These are phyloP conservation scores for Bombus pascuorum DNA, from an alignment of 1,140 invertebrate species.

Conservation along the genomic window DNA sequence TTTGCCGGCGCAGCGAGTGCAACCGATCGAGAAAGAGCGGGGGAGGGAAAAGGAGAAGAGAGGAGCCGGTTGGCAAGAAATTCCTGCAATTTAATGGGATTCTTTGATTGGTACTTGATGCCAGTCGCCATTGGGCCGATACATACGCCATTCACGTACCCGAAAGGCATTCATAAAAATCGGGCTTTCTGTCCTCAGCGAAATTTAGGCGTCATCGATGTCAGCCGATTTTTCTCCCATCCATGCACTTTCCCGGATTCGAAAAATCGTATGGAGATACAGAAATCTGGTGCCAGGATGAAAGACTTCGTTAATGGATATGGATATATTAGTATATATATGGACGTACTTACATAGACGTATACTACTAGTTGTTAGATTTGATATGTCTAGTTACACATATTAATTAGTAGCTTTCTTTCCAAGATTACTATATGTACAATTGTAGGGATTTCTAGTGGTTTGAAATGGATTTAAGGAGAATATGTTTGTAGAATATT, in stretches of 20 bases:
- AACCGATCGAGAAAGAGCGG: conserved; percentile 43
- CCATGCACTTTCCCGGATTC: neutral
- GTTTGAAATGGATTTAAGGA: no score
- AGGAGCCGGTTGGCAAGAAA: conserved; percentile 77
- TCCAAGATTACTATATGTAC: no score
- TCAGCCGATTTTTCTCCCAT: neutral
- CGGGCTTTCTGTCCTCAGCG: conserved; percentile 68
- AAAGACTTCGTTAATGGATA: neutral
- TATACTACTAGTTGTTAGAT: no score
- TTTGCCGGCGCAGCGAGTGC: conserved; percentile 6
- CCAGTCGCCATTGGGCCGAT: conserved; percentile 74
- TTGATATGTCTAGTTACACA: no score
- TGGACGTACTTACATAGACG: no score
- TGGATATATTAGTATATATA: neutral
- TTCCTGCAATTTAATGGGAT: conserved; percentile 81
- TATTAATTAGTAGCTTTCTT: no score
- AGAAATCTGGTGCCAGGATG: rapidly evolving
- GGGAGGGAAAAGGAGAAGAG: conserved; percentile 51
- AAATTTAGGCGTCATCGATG: conserved; percentile 51
- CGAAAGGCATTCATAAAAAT: conserved; percentile 74
- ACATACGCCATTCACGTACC: conserved; percentile 76
- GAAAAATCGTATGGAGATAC: neutral
- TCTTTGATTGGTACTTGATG: conserved; percentile 81
- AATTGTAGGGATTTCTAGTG: no score
- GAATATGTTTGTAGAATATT: no score